Evolutionary conservation across 1,140 invertebrate genomes (phyloP).

Genomic region (Cyclina sinensis): DNA sequence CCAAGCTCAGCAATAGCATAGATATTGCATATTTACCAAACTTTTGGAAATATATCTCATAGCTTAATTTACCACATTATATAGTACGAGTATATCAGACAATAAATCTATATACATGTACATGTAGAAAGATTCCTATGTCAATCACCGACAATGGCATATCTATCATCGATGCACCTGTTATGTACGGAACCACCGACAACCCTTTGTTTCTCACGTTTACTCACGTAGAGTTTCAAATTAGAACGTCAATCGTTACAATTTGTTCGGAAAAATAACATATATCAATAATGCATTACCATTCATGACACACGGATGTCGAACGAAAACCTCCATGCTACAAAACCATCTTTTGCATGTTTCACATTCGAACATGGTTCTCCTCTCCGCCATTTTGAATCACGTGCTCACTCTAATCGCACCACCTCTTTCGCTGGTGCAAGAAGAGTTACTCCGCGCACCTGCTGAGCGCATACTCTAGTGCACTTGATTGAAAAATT

Average conservation of each 20-base stretch:
- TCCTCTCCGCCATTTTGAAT: neutral
- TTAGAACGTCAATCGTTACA: neutral
- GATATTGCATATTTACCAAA: too few species aligned
- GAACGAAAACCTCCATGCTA: neutral
- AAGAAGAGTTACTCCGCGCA: slow-evolving; percentile 5
- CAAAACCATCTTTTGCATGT: neutral
- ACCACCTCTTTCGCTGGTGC: neutral
- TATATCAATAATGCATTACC: neutral
- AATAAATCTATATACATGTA: too few species aligned
- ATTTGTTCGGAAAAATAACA: neutral
- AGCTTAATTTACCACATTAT: too few species aligned
- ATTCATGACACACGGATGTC: neutral
- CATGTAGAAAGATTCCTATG: too few species aligned
- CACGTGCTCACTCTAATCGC: neutral
- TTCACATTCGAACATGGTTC: neutral
- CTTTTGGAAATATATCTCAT: too few species aligned
- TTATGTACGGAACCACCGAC: too few species aligned
- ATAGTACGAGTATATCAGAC: too few species aligned
- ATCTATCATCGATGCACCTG: too few species aligned
- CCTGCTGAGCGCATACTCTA: neutral
- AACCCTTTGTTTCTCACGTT: too few species aligned
- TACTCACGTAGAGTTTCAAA: too few species aligned
- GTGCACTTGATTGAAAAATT: slow-evolving; percentile 1
- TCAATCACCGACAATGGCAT: too few species aligned
- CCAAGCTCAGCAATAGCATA: too few species aligned